Evolutionary conservation across 2,797 vertebrate species (phyloP), one percentile per base, ranked within the genome.

Genomic region (Danio choprae): DNA sequence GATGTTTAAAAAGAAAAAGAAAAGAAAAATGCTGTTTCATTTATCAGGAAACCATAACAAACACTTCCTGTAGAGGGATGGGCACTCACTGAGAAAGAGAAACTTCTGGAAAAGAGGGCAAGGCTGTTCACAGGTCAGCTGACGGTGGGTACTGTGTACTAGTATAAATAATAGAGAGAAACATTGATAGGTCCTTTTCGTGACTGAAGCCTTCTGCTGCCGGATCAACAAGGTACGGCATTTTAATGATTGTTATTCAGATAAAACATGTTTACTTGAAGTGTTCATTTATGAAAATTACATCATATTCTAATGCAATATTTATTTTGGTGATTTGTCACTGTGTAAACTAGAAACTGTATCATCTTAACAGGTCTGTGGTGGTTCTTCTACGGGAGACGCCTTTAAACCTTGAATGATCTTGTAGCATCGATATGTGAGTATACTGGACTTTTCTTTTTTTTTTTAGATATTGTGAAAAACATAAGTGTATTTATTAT

Each of bases 191-290:
- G 43, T 67, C 64, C 43, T 29, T 40, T 63, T 40, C 16, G 18
- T 7, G 7, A 43, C 40, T 5, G 51, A 3, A 53, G 67, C 46
- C 67, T 18, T 50, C 16, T 40, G 16, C 22, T 53, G 48, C 50
- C 16, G 11, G 67, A 70, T 53, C 15, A 69, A 10, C 67, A 70
- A 50, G 67, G 67, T 70, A 69, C 38, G 67, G 69, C 22, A 40
- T 58, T 22, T 22, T 58, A 20, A 63, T 43, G 10, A 64, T 48
- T 18, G 18, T 51, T 51, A n/a, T 36, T 13, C 7, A 48, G 6
- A 51, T 29, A 38, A 3, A 38, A 38, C 3, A 1, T 48, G 18
- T 43, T 18, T 5, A 11, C 0, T 20, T 11, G 13, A 22, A 15
- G 41, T n/a, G 5, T n/a, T n/a, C n/a, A n/a, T n/a, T 68, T 68